Evolutionary conservation across 2,113 vertebrate genomes (phyloP).

Genomic region (Oncorhynchus masou): DNA sequence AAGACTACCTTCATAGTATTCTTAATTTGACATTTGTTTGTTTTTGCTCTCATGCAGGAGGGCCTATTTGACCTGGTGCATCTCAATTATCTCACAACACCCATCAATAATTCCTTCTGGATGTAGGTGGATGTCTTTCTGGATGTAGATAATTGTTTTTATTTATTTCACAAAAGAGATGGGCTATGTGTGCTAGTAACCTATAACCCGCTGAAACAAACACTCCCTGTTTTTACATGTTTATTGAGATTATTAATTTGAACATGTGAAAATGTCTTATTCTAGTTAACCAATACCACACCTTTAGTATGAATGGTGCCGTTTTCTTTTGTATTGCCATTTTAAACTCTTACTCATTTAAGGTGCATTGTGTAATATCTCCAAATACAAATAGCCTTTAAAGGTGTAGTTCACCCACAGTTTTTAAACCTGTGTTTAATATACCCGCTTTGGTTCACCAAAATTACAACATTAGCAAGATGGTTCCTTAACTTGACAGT

Average conservation of each 20-base stretch:
- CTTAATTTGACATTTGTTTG: too few relatives aligned
- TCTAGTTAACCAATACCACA: conserved; percentile 21
- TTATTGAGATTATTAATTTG: background rate
- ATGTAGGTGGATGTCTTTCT: background rate
- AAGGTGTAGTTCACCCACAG: too few relatives aligned
- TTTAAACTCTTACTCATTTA: background rate
- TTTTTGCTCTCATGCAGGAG: background rate
- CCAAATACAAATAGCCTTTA: too few relatives aligned
- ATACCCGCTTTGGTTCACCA: too few relatives aligned
- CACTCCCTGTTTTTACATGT: background rate
- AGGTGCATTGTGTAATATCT: too few relatives aligned
- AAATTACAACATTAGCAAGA: too few relatives aligned
- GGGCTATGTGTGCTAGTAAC: background rate
- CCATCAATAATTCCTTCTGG: background rate
- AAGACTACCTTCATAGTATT: too few relatives aligned
- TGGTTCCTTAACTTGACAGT: too few relatives aligned
- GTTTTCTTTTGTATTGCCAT: conserved; percentile 30
- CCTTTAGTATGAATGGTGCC: conserved; percentile 35
- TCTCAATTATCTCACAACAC: background rate
- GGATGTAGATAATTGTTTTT: conserved; percentile 37
- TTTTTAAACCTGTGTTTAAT: too few relatives aligned
- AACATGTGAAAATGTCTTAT: conserved; percentile 13
- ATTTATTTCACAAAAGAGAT: conserved; percentile 7
- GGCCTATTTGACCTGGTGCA: background rate
- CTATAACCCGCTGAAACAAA: background rate